Evolutionary conservation across 2,888 invertebrate species (phyloP), one percentile per base, ranked within the genome.

Genomic region (Eurytoma californica): DNA sequence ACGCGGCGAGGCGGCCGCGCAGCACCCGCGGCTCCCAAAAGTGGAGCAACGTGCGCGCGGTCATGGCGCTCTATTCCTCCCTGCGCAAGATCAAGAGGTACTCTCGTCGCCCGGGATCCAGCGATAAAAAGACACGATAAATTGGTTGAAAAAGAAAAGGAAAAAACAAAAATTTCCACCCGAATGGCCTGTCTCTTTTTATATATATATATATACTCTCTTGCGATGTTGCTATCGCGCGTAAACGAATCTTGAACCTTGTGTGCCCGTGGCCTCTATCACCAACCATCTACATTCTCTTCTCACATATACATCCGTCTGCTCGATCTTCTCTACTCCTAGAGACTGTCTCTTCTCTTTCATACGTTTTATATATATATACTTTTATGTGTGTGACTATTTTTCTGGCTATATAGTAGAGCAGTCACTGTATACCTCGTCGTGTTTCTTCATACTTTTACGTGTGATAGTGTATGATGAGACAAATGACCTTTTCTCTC

Each of bases 1-100:
- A 86, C 87, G 83, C 84, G 30, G 85, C 86, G 51, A 86, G 86
- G 76, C 84, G 87, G 74, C 85, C 88, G 70, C 88, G 87, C 84
- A 88, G 84, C 80, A 87, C 89, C 77, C 86, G 89, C 83, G 88
- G 90, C 80, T 89, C 90, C 74, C 95, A 95, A 92, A 95, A 95
- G 91, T 96, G 96, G 96, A 94, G 94, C 91, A 96, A 95, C 92
- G 94, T 96, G 87, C 94, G 95, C 90, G 96, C 96, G 87, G 96
- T 96, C 90, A 95, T 96, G 95, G 95, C 96, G 89, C 95, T 96
- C 93, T 96, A 96, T 93, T 95, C 95, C 92, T 94, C 96, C 87
- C 94, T 96, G 90, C 94, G 96, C 92, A 95, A 95, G 92, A 96
- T 96, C 92, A 96, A 96, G 95, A 96, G 96, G 96, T 95, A 91